phyloP scores from a whole-genome alignment of 2,113 vertebrate genomes.

The Centropus unirufus region DNA sequence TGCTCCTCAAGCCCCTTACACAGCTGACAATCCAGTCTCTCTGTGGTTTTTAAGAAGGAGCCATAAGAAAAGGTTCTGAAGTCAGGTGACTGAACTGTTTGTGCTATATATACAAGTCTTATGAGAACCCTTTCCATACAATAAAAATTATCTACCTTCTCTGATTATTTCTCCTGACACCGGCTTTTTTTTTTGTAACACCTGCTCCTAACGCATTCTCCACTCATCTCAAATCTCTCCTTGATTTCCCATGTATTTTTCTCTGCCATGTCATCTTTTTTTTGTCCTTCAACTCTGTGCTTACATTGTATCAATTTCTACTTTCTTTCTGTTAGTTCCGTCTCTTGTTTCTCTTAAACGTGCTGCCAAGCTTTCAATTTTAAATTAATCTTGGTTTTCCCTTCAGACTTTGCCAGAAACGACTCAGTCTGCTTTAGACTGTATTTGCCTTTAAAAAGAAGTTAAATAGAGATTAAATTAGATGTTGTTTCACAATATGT shows the following conservation, averaged over 20 bases:
- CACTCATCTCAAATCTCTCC: background rate
- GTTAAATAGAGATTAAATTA: slow-evolving; percentile 6
- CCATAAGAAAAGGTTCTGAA: background rate
- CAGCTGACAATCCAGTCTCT: background rate
- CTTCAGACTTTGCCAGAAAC: slow-evolving; percentile 29
- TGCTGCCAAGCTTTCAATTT: slow-evolving; percentile 25
- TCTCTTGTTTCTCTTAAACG: background rate
- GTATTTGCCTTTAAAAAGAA: background rate
- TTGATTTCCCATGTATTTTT: background rate
- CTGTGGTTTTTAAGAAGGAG: background rate
- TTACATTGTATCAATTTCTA: background rate
- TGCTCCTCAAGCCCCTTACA: background rate
- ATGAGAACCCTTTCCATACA: background rate
- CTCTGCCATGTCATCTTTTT: background rate
- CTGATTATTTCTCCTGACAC: background rate
- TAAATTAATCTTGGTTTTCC: slow-evolving; percentile 18
- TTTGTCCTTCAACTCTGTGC: background rate
- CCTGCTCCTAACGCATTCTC: background rate
- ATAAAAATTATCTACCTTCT: background rate
- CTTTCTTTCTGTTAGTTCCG: background rate
- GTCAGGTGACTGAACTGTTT: background rate
- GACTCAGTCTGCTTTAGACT: background rate
- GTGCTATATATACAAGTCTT: background rate
- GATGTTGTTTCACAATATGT: background rate
- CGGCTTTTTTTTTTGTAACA: background rate